Evolutionary conservation across 2,888 invertebrate species (phyloP).

Genomic region (Auanema freiburgensis): DNA sequence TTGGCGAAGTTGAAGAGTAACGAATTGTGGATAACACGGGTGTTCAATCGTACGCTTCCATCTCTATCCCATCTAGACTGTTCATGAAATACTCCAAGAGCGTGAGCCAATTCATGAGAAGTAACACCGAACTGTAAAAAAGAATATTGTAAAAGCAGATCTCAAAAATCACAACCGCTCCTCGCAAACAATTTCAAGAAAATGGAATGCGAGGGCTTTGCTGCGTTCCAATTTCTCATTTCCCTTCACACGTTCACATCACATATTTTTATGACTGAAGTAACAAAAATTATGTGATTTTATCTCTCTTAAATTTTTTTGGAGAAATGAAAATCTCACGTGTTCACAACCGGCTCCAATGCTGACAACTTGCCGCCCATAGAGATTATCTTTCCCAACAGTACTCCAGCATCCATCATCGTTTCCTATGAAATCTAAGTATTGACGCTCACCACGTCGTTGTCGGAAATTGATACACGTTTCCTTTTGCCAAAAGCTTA

Average conservation of each 20-base stretch:
- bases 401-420: conserved; percentile 54
- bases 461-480: conserved; percentile 45
- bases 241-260: background rate
- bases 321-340: conserved; percentile 19
- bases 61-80: conserved; percentile 47
- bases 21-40: conserved; percentile 29
- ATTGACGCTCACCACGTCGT: conserved; percentile 18
- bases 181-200: background rate
- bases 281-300: background rate
- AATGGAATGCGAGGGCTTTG: background rate
- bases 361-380: conserved; percentile 41
- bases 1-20: conserved; percentile 48
- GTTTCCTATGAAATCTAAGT: conserved; percentile 26
- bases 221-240: background rate
- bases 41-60: conserved; percentile 33
- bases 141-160: background rate
- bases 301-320: conserved; percentile 1
- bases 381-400: conserved; percentile 39
- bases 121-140: conserved; percentile 46
- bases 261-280: background rate
- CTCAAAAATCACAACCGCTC: background rate
- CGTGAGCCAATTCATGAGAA: conserved; percentile 49
- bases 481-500: conserved; percentile 45
- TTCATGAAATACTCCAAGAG: conserved; percentile 48
- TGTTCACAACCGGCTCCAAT: conserved; percentile 50